Evolutionary conservation across 1,140 invertebrate species (phyloP), one percentile per base, ranked within the genome.

Genomic region (Acyrthosiphon pisum): DNA sequence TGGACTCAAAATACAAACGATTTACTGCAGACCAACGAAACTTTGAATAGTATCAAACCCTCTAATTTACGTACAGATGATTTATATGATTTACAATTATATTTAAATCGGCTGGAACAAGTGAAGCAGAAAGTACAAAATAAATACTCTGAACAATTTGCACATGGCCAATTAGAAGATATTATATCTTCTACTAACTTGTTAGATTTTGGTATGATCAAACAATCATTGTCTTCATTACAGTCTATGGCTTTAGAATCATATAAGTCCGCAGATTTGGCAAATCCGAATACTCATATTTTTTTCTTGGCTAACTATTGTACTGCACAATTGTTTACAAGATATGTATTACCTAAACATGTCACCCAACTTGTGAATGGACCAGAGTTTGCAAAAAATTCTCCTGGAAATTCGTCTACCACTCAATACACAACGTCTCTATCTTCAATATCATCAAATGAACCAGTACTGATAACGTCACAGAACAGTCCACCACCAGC

Each of bases 281-380:
- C n/a, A 86, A 93, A 93, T 93, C 81, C 76, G 14, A 93, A 93
- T 23, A 91, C 90, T 89, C 97, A 97, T 4, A 96, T 97, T 81
- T 95, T 97, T 53, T 97, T 97, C 94, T 95, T 97, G 46, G 97
- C 97, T 8, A 97, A 97, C 94, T 97, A 97, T 94, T 97, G 96
- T 94, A 97, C 96, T 96, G 96, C 96, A 14, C 96, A 97, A 94
- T 95, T 97, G n/a, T 97, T 97, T 95, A 96, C 97, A 60, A 96
- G 97, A 76, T 96, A 97, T 94, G 95, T 97, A 6, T 94, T 97
- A 6, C 96, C 96, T 89, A 96, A 96, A 94, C 96, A 93, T n/a
- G 48, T 93, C 20, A 53, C 91, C 20, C 91, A 93, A 86, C 48
- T 93, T 37, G 41, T 91, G 37, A 93, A 86, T 93, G 81, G 81